Evolutionary conservation across 2,113 vertebrate species (phyloP).

Genomic region (Tapirus terrestris): DNA sequence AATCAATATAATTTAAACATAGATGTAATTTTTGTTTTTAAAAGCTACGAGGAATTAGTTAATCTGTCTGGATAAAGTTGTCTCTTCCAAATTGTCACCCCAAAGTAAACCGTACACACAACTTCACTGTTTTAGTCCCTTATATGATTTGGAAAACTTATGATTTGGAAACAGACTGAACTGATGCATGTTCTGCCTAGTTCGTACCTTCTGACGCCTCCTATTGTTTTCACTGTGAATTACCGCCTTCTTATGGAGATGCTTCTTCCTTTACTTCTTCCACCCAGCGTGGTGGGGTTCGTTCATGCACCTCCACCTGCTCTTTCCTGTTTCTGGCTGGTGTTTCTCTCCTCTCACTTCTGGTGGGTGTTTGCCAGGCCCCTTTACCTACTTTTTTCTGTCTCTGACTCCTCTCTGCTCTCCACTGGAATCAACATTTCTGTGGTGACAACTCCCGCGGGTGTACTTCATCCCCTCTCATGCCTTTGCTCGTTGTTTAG

Average conservation of each 20-base stretch:
- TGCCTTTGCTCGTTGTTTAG: not conserved
- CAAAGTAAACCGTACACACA: not conserved
- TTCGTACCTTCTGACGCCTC: not conserved
- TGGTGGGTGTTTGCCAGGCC: not conserved
- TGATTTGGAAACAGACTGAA: not conserved
- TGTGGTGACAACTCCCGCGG: not conserved
- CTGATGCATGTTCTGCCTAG: not conserved
- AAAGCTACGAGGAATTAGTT: constrained; percentile 13
- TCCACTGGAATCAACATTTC: not conserved
- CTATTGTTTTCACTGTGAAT: not conserved
- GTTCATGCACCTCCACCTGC: not conserved
- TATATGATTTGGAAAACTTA: not conserved
- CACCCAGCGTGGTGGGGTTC: not conserved
- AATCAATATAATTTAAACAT: not conserved
- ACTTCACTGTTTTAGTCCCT: not conserved
- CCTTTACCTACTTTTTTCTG: not conserved
- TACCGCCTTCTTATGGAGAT: not conserved
- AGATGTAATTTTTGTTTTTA: constrained; percentile 47
- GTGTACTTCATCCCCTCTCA: not conserved
- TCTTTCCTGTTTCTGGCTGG: not conserved
- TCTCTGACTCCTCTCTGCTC: not conserved
- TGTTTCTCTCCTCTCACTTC: not conserved
- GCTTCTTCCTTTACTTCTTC: not conserved
- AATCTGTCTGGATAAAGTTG: not conserved
- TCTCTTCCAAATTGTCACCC: constrained; percentile 12